phyloP scores from a whole-genome alignment of 2,113 vertebrate species.

The Oryzias woworae region DNA sequence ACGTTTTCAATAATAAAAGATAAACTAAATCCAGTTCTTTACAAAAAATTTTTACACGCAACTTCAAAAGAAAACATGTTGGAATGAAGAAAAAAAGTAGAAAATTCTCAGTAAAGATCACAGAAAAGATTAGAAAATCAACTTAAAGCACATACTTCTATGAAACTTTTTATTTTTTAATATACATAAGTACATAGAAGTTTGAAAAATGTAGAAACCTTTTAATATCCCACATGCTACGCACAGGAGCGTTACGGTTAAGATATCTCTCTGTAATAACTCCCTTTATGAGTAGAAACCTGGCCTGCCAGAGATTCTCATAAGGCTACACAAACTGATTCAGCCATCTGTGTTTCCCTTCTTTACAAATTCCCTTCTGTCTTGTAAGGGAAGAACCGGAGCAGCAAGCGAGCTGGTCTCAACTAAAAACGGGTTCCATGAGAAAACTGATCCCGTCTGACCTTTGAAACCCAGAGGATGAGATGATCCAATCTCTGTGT shows the following conservation, averaged over 20 bases:
- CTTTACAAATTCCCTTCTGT: constrained; percentile 25
- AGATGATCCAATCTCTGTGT: neutral
- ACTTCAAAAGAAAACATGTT: too few species aligned
- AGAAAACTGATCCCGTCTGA: constrained; percentile 12
- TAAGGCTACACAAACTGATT: constrained; percentile 25
- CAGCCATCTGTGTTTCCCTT: constrained; percentile 29
- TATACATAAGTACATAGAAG: constrained; percentile 55
- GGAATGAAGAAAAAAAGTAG: too few species aligned
- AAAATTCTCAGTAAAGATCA: neutral
- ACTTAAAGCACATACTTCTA: too few species aligned
- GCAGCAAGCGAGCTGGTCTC: constrained; percentile 9
- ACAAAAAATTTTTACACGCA: too few species aligned
- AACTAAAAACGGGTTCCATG: constrained; percentile 4
- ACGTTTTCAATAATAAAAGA: too few species aligned
- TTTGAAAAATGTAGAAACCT: constrained; percentile 55
- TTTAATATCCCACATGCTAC: constrained; percentile 60
- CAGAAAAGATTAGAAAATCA: neutral
- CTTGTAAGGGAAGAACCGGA: constrained; percentile 4
- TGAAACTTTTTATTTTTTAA: constrained; percentile 57
- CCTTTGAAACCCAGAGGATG: neutral
- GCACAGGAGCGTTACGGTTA: constrained; percentile 17
- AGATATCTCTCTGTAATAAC: constrained; percentile 23
- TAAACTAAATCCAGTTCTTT: too few species aligned
- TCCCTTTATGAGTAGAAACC: constrained; percentile 55
- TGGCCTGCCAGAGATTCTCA: constrained; percentile 77